A percentile compares a stretch with the other conserved stretches of the same genome.
Conservation (phyloP, 2,113 vertebrate genomes). For the Cranoglanis bouderius region DNA sequence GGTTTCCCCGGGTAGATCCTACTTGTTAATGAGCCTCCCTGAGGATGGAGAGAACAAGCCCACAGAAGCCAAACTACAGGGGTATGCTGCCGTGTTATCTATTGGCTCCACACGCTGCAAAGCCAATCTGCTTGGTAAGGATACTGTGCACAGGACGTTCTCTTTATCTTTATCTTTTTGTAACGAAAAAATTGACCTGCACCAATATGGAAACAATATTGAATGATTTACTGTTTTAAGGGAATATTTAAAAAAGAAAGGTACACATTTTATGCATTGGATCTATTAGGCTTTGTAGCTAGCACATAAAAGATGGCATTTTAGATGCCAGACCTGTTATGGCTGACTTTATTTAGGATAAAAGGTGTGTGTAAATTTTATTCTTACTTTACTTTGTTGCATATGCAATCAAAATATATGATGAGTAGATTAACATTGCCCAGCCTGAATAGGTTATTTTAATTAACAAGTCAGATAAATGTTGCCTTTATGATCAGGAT, state of each 20-base stretch:
- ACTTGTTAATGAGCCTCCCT: constrained; percentile 89
- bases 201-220: neutral
- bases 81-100: constrained; percentile 90
- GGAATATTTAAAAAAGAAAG: neutral
- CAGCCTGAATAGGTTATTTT: neutral
- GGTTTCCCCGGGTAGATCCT: constrained; percentile 76
- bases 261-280: neutral
- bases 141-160: neutral
- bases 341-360: neutral
- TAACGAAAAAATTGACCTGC: neutral
- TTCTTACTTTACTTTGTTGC: too few relatives aligned
- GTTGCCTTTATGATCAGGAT: neutral
- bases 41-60: constrained; percentile 87
- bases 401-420: neutral
- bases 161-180: neutral
- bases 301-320: neutral
- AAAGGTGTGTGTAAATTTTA: neutral
- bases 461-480: neutral
- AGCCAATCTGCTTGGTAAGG: constrained; percentile 85
- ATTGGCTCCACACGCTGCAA: constrained; percentile 93
- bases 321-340: neutral
- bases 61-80: constrained; percentile 86
- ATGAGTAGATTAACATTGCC: neutral
- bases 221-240: neutral
- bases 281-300: neutral